Conservation (phyloP, 2,888 invertebrate species). For the Lasioglossum malachurum region DNA sequence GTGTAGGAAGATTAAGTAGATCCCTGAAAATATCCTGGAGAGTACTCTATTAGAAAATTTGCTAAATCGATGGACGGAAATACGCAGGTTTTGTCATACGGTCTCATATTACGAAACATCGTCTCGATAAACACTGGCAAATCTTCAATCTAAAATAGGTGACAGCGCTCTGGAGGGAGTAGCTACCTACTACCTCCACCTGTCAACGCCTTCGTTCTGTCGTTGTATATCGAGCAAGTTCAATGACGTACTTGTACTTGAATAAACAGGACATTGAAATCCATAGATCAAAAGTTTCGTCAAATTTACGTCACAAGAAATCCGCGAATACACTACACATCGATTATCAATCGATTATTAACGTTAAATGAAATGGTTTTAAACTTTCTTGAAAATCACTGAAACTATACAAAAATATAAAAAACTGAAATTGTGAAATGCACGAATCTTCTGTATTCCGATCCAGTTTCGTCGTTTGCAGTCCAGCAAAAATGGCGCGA, state of each 20-base stretch:
- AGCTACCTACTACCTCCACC: not conserved
- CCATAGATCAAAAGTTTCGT: not conserved
- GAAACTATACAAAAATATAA: too few relatives aligned
- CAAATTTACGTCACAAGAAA: not conserved
- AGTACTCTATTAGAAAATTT: not conserved
- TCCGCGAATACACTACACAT: not conserved
- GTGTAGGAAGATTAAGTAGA: not conserved
- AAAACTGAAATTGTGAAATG: not conserved
- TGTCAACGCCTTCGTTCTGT: not conserved
- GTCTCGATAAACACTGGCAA: constrained; percentile 19
- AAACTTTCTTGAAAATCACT: too few relatives aligned
- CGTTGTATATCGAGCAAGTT: not conserved
- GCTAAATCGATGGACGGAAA: not conserved
- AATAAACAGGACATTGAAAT: not conserved
- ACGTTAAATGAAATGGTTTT: too few relatives aligned
- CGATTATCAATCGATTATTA: not conserved
- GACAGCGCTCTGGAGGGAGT: not conserved
- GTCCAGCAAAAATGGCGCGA: not conserved
- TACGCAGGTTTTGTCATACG: not conserved
- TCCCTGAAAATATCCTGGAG: not conserved
- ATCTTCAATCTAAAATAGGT: constrained; percentile 6
- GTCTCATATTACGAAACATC: constrained; percentile 10
- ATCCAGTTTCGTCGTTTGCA: not conserved
- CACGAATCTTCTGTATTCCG: not conserved
- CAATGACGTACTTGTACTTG: not conserved